Conservation (phyloP, 1,140 invertebrate species). For the Arctopsyche grandis region DNA sequence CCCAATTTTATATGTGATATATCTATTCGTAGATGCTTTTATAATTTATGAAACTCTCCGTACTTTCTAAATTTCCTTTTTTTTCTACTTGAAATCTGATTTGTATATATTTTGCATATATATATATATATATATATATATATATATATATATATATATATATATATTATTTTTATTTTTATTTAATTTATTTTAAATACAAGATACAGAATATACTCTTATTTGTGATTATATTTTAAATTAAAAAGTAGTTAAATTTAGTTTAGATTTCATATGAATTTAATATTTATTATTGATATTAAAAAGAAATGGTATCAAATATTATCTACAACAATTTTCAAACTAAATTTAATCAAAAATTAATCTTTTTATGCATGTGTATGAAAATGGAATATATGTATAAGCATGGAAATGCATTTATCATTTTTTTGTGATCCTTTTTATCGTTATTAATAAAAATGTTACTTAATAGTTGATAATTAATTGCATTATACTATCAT, state of each 20-base stretch:
- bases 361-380: not conserved
- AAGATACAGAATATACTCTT: not conserved
- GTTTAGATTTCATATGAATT: no score
- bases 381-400: no score
- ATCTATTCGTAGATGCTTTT: not conserved
- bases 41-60: not conserved
- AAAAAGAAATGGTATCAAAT: no score
- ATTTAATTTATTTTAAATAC: not conserved
- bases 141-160: not conserved
- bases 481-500: no score
- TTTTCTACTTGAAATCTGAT: not conserved
- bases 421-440: no score
- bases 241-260: no score
- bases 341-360: not conserved
- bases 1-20: slow-evolving; percentile 26
- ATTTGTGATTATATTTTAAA: not conserved
- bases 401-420: no score
- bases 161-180: not conserved
- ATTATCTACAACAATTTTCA: not conserved
- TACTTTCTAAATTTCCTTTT: not conserved
- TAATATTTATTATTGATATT: no score
- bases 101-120: slow-evolving; percentile 33
- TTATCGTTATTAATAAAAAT: no score
- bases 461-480: no score
- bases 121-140: not conserved